A percentile compares a stretch with the other conserved stretches of the same genome.
phyloP scores from a whole-genome alignment of 2,113 vertebrate genomes.

The Junco hyemalis region DNA sequence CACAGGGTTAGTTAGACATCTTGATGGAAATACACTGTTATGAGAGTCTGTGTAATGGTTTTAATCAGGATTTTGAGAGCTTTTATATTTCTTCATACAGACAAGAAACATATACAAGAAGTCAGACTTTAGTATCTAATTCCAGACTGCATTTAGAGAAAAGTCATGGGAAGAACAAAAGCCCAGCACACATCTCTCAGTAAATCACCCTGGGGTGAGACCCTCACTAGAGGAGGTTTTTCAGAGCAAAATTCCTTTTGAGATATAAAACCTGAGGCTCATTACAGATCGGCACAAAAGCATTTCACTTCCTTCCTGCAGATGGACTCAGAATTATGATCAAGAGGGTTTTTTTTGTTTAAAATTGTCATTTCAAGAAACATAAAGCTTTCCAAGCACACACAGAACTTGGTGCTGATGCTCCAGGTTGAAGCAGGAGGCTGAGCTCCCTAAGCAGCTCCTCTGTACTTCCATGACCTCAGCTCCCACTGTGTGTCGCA shows the following conservation, averaged over 20 bases:
- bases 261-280: neutral
- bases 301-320: neutral
- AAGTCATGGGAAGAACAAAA: neutral
- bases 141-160: neutral
- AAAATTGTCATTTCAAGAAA: neutral
- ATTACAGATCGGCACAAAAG: neutral
- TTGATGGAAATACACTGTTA: neutral
- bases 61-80: neutral
- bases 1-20: neutral
- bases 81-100: neutral
- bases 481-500: fast-evolving
- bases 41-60: neutral
- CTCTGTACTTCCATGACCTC: neutral
- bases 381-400: neutral
- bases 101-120: neutral
- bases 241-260: neutral
- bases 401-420: neutral
- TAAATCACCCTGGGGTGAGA: neutral
- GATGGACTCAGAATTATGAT: neutral
- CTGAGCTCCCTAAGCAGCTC: neutral
- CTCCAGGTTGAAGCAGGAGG: neutral
- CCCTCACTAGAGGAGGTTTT: neutral
- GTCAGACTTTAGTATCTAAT: neutral
- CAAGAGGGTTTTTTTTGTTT: neutral
- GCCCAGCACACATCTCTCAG: neutral